A percentile compares a stretch with the other conserved stretches of the same genome.
phyloP scores from a whole-genome alignment of 2,797 vertebrate species.

The Notoglanidium macrostoma region DNA sequence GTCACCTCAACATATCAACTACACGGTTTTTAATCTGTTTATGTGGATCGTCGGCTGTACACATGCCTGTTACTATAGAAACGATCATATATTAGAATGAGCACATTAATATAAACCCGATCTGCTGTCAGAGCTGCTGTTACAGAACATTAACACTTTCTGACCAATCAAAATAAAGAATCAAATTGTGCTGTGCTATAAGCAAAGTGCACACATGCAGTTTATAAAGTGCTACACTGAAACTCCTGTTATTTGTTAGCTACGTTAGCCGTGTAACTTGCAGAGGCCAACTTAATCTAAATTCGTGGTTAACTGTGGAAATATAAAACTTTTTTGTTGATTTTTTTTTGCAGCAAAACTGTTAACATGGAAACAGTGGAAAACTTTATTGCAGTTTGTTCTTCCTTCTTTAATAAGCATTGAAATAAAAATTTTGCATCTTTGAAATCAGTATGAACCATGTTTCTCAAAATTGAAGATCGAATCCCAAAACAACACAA shows the following conservation, averaged over 20 bases:
- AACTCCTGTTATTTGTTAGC: not conserved
- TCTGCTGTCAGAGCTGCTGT: not conserved
- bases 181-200: not conserved
- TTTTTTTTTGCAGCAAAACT: not conserved
- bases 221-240: not conserved
- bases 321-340: not conserved
- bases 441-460: not conserved
- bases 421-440: not conserved
- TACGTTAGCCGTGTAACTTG: not conserved
- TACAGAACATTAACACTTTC: not conserved
- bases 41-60: not conserved
- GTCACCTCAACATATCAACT: not conserved
- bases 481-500: not conserved
- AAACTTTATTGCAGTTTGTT: not conserved
- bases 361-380: not conserved
- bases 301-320: not conserved
- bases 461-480: not conserved
- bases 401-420: not conserved
- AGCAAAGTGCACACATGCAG: not conserved
- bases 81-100: not conserved
- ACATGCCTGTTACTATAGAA: not conserved
- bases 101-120: not conserved
- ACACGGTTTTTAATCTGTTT: not conserved
- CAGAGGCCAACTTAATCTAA: not conserved
- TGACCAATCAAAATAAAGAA: not conserved